Evolutionary conservation across 1,140 invertebrate genomes (phyloP).

Genomic region (Cydia pomonella): DNA sequence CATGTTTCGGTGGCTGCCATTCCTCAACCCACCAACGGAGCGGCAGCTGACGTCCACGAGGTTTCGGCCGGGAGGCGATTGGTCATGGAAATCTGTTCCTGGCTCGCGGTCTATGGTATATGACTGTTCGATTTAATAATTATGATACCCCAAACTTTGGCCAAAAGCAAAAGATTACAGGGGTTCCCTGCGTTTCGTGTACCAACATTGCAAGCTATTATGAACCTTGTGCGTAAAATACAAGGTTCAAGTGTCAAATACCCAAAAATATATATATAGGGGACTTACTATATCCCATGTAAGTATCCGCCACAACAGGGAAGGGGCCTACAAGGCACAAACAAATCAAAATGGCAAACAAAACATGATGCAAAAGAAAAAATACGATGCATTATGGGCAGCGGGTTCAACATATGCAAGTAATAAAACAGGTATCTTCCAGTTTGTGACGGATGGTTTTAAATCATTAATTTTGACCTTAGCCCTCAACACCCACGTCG

Average conservation of each 20-base stretch:
- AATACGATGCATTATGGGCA: constrained; percentile 31
- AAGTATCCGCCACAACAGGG: constrained; percentile 80
- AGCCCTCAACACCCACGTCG: no score
- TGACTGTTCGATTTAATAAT: no score
- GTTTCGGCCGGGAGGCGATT: no score
- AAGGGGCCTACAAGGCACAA: constrained; percentile 74
- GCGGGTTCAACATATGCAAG: constrained; percentile 32
- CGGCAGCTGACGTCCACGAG: no score
- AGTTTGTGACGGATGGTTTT: no score
- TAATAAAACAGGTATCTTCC: not conserved
- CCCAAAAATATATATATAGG: constrained; percentile 41
- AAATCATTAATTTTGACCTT: no score
- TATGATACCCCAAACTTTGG: no score
- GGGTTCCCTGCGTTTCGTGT: not conserved
- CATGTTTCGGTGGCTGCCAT: no score
- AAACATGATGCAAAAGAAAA: constrained; percentile 39
- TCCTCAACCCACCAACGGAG: no score
- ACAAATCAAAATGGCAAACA: constrained; percentile 43
- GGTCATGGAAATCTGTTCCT: no score
- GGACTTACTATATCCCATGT: constrained; percentile 79
- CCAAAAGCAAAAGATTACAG: no score
- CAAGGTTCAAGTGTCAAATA: not conserved
- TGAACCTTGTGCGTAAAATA: not conserved
- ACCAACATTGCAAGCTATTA: not conserved
- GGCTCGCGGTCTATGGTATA: no score